These are phyloP conservation scores for Thamnophis elegans DNA, from an alignment of 2,797 vertebrate species.

Conservation along the genomic window DNA sequence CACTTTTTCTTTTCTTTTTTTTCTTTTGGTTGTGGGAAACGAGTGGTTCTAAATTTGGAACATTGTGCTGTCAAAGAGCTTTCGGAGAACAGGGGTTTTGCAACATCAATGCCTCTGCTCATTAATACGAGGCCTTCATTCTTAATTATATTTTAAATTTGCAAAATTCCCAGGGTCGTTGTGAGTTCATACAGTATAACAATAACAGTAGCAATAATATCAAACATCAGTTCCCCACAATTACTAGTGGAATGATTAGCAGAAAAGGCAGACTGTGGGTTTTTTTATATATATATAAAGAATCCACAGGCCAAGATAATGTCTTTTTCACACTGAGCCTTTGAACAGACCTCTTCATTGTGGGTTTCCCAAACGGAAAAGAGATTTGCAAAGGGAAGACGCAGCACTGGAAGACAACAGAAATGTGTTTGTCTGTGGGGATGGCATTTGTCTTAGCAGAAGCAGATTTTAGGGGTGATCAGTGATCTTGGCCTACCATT, in stretches of 20 bases:
- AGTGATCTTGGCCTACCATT: background rate
- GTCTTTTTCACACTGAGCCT: background rate
- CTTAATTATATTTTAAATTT: background rate
- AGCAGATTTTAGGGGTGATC: background rate
- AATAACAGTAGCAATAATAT: background rate
- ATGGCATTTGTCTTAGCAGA: background rate
- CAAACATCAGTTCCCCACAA: background rate
- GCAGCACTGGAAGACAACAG: background rate
- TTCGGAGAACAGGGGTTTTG: background rate
- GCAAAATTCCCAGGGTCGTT: background rate
- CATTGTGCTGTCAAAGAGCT: background rate
- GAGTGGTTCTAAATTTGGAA: background rate
- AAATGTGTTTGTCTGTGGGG: background rate
- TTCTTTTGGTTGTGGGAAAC: background rate
- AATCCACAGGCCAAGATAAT: background rate
- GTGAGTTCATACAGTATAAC: background rate
- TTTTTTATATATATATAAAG: no score
- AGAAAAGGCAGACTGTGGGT: background rate
- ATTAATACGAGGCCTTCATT: background rate
- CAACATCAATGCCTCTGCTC: background rate
- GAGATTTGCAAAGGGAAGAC: background rate
- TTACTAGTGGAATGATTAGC: background rate
- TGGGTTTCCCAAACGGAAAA: background rate
- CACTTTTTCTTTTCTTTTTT: background rate
- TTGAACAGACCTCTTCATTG: background rate